Base-by-base conservation (phyloP, 1,140 invertebrate genomes). In the Orius insidiosus region DNA sequence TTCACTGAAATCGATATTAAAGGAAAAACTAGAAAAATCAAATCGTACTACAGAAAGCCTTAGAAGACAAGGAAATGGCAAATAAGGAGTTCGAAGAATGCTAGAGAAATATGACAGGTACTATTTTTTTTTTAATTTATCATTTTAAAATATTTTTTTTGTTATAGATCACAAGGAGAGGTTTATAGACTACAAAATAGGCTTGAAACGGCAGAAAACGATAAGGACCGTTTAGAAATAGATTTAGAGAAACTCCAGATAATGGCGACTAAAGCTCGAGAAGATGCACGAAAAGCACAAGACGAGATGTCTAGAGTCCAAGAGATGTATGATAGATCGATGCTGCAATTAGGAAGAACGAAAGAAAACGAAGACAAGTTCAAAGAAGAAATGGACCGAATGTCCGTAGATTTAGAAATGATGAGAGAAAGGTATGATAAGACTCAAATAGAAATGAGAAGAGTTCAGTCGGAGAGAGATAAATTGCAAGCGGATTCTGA, bases 21-120 rank as follows among this genome's bases (percentile, higher is more conserved):
- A 86, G 61, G 88, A 93, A 35, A 89, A 89, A 65, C 61, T 87
- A 19, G 88, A 92, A 41, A 92, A 69, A 80, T 24, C 74, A 87
- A 33, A 76, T 80, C 50, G 70, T 78, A 15, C 68, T 79, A 41
- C 76, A 78, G 57, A 88, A 88, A 63, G 73, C 79, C 0, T 71
- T 85, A 47, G 86, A 93, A 55, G 88, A 93, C 55, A 82, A 85
- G 55, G 88, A 93, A 56, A 76, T 70, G 41, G 75, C 79, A 32
- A 81, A 83, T 65, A 85, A 85, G 63, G 88, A 94, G 64, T 82
- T 87, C 59, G 86, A 93, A 84, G 88, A 64, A 76, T 90, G 63
- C 65, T 88, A 53, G 88, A 92, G n/a, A n/a, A 92, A 70, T 87
- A 88, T 61, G 88, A 93, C 64, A 80, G 85, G 79, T 84, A 72